These are phyloP conservation scores for Uria lomvia DNA, from an alignment of 2,113 vertebrate species.

Conservation along the genomic window DNA sequence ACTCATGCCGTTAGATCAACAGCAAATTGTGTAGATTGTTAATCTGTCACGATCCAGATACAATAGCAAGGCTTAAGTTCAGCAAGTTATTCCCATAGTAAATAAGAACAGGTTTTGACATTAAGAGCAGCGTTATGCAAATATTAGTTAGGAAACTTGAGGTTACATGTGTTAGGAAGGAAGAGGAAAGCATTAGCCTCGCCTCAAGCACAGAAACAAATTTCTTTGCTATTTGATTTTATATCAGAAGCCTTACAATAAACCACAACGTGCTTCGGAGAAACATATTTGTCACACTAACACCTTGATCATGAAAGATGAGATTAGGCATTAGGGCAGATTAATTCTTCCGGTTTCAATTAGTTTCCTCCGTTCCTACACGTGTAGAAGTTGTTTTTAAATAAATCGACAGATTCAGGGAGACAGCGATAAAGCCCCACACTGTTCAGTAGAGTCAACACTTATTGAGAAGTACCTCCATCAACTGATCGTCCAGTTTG, in stretches of 20 bases:
- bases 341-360: neutral
- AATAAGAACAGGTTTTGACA: neutral
- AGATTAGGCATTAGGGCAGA: neutral
- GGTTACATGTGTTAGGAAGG: neutral
- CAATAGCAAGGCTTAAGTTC: neutral
- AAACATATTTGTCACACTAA: neutral
- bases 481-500: conserved; percentile 82
- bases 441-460: neutral
- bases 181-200: neutral
- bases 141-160: neutral
- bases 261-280: neutral
- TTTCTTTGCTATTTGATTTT: neutral
- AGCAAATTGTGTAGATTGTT: neutral
- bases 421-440: neutral
- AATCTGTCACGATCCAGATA: neutral
- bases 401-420: neutral
- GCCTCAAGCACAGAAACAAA: neutral
- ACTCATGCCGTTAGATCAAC: neutral
- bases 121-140: neutral
- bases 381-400: neutral
- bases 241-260: fast-evolving
- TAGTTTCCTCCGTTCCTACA: neutral
- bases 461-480: conserved; percentile 76
- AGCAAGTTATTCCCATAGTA: neutral
- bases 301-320: neutral